phyloP scores from a whole-genome alignment of 2,113 vertebrate species.

The Anoura caudifer region DNA sequence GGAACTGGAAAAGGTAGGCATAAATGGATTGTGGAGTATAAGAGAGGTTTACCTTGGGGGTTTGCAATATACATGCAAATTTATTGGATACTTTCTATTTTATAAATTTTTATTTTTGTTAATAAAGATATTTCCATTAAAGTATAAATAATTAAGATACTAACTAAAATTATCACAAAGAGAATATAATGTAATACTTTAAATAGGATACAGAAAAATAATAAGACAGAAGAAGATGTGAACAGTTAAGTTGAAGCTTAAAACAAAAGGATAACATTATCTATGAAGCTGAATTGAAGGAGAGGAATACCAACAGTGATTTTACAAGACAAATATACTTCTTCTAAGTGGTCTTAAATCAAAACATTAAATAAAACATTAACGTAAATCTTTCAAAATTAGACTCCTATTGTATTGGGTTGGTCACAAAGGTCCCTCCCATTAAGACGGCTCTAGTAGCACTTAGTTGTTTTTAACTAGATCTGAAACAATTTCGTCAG shows the following conservation, averaged over 20 bases:
- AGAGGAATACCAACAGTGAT: background rate
- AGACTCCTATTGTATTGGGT: background rate
- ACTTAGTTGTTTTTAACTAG: too few relatives aligned
- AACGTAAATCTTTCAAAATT: background rate
- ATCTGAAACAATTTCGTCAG: too few relatives aligned
- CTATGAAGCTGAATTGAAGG: background rate
- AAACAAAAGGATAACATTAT: background rate
- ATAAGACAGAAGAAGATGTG: background rate
- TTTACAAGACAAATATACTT: background rate
- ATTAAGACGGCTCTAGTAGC: too few relatives aligned
- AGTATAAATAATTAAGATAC: background rate
- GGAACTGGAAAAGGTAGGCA: background rate
- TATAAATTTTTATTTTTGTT: background rate
- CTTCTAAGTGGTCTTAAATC: conserved; percentile 7
- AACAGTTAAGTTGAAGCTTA: background rate
- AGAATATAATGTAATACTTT: background rate
- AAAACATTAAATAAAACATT: conserved; percentile 26
- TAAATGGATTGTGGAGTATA: background rate
- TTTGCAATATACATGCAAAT: background rate
- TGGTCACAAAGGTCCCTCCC: too few relatives aligned
- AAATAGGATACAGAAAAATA: background rate
- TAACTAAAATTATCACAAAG: background rate
- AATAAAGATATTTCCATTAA: background rate
- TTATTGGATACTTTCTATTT: background rate
- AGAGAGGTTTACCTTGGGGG: background rate